phyloP scores from a whole-genome alignment of 2,797 vertebrate genomes.

The Leucoraja ocellata region DNA sequence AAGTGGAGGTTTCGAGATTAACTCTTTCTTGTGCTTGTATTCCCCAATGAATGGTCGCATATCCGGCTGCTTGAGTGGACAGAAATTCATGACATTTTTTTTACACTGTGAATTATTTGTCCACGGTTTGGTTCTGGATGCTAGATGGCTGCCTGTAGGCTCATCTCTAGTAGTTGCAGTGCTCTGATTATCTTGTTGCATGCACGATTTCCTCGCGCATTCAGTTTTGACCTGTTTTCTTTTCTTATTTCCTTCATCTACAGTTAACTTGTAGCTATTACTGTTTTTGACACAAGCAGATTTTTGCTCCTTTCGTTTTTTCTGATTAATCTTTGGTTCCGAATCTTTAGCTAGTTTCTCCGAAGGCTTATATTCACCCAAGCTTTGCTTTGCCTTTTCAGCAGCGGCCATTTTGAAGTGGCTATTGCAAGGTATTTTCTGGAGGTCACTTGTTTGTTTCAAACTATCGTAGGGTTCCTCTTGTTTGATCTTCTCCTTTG shows the following conservation, averaged over 20 bases:
- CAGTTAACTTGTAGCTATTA: constrained; percentile 72
- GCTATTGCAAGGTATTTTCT: constrained; percentile 48
- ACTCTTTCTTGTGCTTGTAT: constrained; percentile 68
- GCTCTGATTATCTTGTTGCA: constrained; percentile 59
- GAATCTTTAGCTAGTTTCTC: constrained; percentile 53
- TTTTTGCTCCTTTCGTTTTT: constrained; percentile 74
- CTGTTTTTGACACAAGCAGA: constrained; percentile 56
- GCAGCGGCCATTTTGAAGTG: constrained; percentile 46
- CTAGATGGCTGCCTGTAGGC: constrained; percentile 66
- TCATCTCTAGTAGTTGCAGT: constrained; percentile 72
- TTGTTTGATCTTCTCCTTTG: constrained; percentile 45
- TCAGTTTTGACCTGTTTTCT: constrained; percentile 63
- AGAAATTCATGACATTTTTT: constrained; percentile 61
- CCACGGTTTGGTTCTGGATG: constrained; percentile 60
- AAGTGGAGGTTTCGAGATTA: constrained; percentile 63
- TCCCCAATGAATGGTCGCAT: constrained; percentile 63
- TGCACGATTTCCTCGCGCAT: constrained; percentile 59
- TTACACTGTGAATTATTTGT: constrained; percentile 60
- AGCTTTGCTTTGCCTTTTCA: constrained; percentile 49
- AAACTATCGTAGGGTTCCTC: constrained; percentile 44
- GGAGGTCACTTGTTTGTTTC: constrained; percentile 46
- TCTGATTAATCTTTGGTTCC: constrained; percentile 57
- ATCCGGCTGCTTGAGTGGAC: constrained; percentile 67
- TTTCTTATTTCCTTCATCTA: constrained; percentile 69
- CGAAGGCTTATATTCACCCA: constrained; percentile 48